These are phyloP conservation scores for Ephestia elutella DNA, from an alignment of 1,140 invertebrate species.

Conservation along the genomic window DNA sequence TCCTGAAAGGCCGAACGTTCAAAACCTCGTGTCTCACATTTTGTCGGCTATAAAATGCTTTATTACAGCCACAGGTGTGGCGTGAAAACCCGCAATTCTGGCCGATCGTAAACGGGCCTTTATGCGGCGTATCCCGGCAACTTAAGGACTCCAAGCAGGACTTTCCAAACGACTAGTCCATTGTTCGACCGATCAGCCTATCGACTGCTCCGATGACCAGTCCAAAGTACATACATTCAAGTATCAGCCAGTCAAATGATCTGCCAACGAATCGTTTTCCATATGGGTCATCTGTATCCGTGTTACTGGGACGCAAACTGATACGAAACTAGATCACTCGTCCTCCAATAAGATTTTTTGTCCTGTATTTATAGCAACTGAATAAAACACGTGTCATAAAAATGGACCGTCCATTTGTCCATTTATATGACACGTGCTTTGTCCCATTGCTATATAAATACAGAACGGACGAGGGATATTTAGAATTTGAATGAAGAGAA, in stretches of 20 bases:
- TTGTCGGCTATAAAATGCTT: constrained; percentile 54
- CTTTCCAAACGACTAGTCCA: constrained; percentile 14
- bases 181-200: constrained; percentile 9
- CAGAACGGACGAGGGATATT: too few species aligned
- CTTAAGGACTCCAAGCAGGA: constrained; percentile 11
- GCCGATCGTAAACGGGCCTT: constrained; percentile 44
- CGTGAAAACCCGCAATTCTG: constrained; percentile 33
- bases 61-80: constrained; percentile 57
- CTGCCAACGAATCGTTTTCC: constrained; percentile 39
- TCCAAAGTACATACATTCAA: neutral
- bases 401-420: neutral
- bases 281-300: constrained; percentile 50
- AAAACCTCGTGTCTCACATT: constrained; percentile 36
- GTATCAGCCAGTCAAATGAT: constrained; percentile 31
- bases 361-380: neutral
- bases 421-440: too few species aligned
- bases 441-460: too few species aligned
- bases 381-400: neutral
- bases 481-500: too few species aligned
- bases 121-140: constrained; percentile 19
- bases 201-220: neutral
- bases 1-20: constrained; percentile 35
- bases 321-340: neutral
- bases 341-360: neutral
- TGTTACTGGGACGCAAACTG: constrained; percentile 34